Conservation (phyloP, 2,888 invertebrate genomes). For the Aproaerema taeniolella region DNA sequence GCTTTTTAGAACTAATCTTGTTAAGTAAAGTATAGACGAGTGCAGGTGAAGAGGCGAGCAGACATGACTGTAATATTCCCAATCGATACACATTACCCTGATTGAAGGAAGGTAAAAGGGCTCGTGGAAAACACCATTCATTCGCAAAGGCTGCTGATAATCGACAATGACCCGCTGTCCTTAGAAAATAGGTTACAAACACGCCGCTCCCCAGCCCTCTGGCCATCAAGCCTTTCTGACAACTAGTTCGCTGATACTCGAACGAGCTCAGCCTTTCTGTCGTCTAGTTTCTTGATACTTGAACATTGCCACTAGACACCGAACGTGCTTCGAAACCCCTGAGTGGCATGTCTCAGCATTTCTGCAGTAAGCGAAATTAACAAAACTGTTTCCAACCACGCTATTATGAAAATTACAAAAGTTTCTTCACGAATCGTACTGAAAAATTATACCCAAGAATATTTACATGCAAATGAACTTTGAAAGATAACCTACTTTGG, state of each 20-base stretch:
- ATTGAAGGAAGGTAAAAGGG: slow-evolving; percentile 10
- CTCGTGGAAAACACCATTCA: slow-evolving; percentile 22
- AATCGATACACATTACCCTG: slow-evolving; percentile 19
- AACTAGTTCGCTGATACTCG: slow-evolving; percentile 20
- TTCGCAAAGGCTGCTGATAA: slow-evolving; percentile 25
- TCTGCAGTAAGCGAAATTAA: slow-evolving; percentile 3
- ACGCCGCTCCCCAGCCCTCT: slow-evolving; percentile 13
- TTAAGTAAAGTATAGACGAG: slow-evolving; percentile 6
- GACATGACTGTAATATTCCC: slow-evolving; percentile 18
- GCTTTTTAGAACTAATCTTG: slow-evolving; percentile 5
- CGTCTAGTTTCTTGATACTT: slow-evolving; percentile 21
- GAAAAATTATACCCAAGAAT: slow-evolving; percentile 6
- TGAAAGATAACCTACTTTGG: slow-evolving; percentile 9
- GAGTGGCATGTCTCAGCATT: slow-evolving; percentile 10
- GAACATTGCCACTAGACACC: slow-evolving; percentile 16
- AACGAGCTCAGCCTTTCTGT: slow-evolving; percentile 12
- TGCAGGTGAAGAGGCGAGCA: slow-evolving; percentile 14
- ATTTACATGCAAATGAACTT: slow-evolving; percentile 13
- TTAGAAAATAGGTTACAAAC: slow-evolving; percentile 36
- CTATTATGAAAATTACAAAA: slow-evolving; percentile 4
- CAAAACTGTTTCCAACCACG: slow-evolving; percentile 1
- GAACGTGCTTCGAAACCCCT: slow-evolving; percentile 15
- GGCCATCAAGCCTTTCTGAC: slow-evolving; percentile 18
- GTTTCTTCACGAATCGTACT: background rate
- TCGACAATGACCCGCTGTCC: slow-evolving; percentile 38